These are phyloP conservation scores for Pyrgus malvae DNA, from an alignment of 2,888 invertebrate species.

Conservation along the genomic window DNA sequence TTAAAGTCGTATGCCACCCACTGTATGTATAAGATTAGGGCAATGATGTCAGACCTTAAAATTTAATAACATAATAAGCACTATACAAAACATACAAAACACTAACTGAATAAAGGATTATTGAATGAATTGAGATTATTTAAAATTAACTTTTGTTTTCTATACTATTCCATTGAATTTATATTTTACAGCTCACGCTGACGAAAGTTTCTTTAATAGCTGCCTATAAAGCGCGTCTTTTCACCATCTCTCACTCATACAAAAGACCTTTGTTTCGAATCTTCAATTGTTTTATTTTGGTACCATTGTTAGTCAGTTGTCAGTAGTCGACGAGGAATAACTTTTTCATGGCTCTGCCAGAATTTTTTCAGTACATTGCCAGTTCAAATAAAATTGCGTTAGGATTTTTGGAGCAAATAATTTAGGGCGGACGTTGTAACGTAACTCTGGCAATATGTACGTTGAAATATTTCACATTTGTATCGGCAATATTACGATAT, in stretches of 20 bases:
- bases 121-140: too few relatives aligned
- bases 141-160: too few relatives aligned
- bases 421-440: conserved; percentile 3
- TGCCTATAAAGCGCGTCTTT: not conserved
- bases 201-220: not conserved
- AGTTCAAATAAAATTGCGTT: conserved; percentile 12
- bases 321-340: conserved; percentile 7
- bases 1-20: too few relatives aligned
- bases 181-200: too few relatives aligned
- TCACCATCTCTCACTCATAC: conserved; percentile 10
- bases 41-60: too few relatives aligned
- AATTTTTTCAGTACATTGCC: conserved; percentile 9
- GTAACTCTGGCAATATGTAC: conserved; percentile 19
- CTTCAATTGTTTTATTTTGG: conserved; percentile 21
- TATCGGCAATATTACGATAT: conserved; percentile 13
- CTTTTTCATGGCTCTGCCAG: conserved; percentile 19
- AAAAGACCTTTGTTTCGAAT: conserved; percentile 21
- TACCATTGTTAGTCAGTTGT: conserved; percentile 17
- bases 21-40: too few relatives aligned
- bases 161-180: too few relatives aligned
- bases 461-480: conserved; percentile 20
- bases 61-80: too few relatives aligned
- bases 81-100: too few relatives aligned
- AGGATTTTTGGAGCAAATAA: conserved; percentile 21
- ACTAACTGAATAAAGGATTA: too few relatives aligned